These are phyloP conservation scores for Ectobius pallidus DNA, from an alignment of 2,888 invertebrate species.

Conservation along the genomic window DNA sequence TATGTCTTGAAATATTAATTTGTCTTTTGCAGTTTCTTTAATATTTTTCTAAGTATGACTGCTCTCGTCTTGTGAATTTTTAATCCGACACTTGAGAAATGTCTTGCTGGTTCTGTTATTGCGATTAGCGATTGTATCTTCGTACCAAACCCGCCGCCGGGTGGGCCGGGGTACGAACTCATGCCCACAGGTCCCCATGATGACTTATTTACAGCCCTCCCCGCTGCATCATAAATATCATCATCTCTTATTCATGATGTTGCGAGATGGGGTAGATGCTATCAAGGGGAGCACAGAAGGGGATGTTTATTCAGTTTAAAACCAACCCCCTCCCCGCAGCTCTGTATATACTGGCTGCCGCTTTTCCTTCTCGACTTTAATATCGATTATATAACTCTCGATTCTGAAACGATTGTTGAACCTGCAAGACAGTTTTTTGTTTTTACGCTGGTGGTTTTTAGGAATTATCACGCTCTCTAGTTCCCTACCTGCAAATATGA, in stretches of 20 bases:
- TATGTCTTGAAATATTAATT: constrained; percentile 1
- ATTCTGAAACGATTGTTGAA: not conserved
- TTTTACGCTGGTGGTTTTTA: not conserved
- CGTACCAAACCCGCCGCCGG: too few relatives aligned
- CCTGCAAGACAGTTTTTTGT: too few relatives aligned
- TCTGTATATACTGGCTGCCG: not conserved
- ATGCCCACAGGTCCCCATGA: not conserved
- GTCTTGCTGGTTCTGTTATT: too few relatives aligned
- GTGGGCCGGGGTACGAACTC: not conserved
- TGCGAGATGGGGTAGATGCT: constrained; percentile 19
- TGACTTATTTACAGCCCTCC: constrained; percentile 33
- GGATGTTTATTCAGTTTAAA: constrained; percentile 30
- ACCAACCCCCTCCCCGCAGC: constrained; percentile 6
- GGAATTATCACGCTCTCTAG: not conserved
- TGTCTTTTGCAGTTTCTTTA: not conserved
- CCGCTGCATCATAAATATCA: constrained; percentile 35
- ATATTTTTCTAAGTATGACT: not conserved
- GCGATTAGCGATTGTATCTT: too few relatives aligned
- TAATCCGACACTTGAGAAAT: not conserved
- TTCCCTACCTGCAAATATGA: not conserved
- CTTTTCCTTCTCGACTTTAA: constrained; percentile 20
- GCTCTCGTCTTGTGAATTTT: not conserved
- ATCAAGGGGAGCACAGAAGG: constrained; percentile 25
- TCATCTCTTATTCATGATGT: constrained; percentile 39
- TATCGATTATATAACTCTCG: constrained; percentile 23